These are phyloP conservation scores for Xenopus borealis DNA, from an alignment of 2,113 vertebrate genomes.

Conservation along the genomic window DNA sequence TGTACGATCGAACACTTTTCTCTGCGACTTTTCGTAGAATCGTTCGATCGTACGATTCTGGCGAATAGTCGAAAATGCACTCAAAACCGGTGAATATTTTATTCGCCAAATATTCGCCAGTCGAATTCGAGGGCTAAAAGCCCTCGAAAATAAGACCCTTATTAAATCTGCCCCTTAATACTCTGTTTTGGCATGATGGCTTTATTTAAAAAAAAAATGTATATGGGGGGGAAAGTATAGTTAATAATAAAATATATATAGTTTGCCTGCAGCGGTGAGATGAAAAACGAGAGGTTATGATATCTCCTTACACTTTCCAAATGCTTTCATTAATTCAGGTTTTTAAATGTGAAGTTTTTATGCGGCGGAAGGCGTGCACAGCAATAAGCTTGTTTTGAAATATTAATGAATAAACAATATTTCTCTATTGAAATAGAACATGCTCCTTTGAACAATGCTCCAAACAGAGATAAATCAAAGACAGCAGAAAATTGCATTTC, in stretches of 20 bases:
- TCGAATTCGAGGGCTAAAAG: too few species aligned
- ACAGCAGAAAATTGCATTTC: slow-evolving; percentile 87
- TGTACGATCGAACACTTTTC: too few species aligned
- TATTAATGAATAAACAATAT: slow-evolving; percentile 96
- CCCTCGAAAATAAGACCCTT: too few species aligned
- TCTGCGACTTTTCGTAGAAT: too few species aligned
- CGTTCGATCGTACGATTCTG: too few species aligned
- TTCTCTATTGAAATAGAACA: slow-evolving; percentile 91
- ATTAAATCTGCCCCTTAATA: too few species aligned
- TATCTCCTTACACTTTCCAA: slow-evolving; percentile 84
- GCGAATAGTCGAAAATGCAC: too few species aligned
- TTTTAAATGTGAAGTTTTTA: slow-evolving; percentile 84
- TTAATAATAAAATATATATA: slow-evolving; percentile 51
- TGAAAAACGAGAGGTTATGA: slow-evolving; percentile 83
- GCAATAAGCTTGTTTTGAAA: slow-evolving; percentile 90
- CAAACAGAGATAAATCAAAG: slow-evolving; percentile 90
- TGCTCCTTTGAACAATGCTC: slow-evolving; percentile 92
- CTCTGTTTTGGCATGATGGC: background rate
- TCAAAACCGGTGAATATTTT: too few species aligned
- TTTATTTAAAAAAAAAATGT: slow-evolving; percentile 34
- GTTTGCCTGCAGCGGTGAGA: slow-evolving; percentile 57
- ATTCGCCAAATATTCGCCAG: too few species aligned
- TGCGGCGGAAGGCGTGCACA: slow-evolving; percentile 74
- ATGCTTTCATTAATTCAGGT: slow-evolving; percentile 88
- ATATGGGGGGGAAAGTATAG: slow-evolving; percentile 35